Conservation (phyloP, 2,888 invertebrate species). For the Drosophila cyrtoloma region DNA sequence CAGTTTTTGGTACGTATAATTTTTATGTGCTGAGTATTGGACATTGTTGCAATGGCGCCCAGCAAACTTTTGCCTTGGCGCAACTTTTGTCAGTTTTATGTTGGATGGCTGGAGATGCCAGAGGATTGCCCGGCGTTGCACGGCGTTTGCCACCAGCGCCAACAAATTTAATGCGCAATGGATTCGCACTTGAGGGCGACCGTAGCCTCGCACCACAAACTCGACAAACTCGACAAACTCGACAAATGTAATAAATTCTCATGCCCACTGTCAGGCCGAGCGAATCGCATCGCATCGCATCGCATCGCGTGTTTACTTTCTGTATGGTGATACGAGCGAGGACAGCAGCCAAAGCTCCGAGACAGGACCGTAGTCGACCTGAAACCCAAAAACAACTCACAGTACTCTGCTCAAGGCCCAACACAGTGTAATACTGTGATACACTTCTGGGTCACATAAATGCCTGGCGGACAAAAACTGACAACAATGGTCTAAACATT, state of each 20-base stretch:
- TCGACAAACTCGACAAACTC: constrained; percentile 16
- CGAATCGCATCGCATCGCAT: constrained; percentile 17
- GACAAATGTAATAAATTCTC: constrained; percentile 69
- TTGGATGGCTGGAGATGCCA: constrained; percentile 52
- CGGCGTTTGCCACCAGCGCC: constrained; percentile 31
- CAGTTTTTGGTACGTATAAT: constrained; percentile 26
- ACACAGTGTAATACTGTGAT: background rate
- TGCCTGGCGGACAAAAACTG: background rate
- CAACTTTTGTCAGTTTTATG: constrained; percentile 67
- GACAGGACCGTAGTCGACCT: constrained; percentile 6
- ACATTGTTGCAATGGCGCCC: constrained; percentile 51
- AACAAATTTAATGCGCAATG: constrained; percentile 71
- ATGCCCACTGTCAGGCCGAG: constrained; percentile 64
- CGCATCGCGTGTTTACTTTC: constrained; percentile 49
- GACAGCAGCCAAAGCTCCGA: background rate
- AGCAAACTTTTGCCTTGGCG: constrained; percentile 60
- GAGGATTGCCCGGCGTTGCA: constrained; percentile 24
- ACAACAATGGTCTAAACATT: background rate
- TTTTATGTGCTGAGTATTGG: constrained; percentile 50
- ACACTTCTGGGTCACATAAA: constrained; percentile 1
- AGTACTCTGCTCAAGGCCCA: background rate
- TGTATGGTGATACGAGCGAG: constrained; percentile 36
- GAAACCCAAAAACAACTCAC: background rate
- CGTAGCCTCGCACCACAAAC: constrained; percentile 7
- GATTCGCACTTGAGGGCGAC: constrained; percentile 50